phyloP scores from a whole-genome alignment of 2,888 invertebrate genomes.

The Oscheius sp. region DNA sequence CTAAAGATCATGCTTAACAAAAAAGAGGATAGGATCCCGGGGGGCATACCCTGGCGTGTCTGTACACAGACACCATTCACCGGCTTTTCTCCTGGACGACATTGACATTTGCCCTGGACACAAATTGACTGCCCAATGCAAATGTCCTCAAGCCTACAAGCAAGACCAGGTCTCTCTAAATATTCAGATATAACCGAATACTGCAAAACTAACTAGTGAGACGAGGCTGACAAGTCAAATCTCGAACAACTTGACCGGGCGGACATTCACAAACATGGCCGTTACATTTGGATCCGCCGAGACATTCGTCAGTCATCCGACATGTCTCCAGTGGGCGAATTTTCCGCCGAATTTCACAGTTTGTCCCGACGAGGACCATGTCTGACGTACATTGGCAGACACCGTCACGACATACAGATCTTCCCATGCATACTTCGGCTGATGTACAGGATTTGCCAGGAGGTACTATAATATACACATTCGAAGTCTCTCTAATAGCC shows the following conservation, averaged over 20 bases:
- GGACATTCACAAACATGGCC: slow-evolving; percentile 53
- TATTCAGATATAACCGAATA: background rate
- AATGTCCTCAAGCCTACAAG: slow-evolving; percentile 54
- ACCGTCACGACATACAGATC: slow-evolving; percentile 65
- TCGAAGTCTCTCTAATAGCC: background rate
- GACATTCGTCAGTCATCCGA: slow-evolving; percentile 42
- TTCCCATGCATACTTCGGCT: slow-evolving; percentile 54
- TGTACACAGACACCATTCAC: slow-evolving; percentile 23
- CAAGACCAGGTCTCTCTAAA: slow-evolving; percentile 55
- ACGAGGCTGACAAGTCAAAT: slow-evolving; percentile 32
- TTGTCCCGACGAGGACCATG: slow-evolving; percentile 37
- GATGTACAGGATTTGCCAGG: slow-evolving; percentile 56
- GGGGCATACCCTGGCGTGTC: slow-evolving; percentile 30
- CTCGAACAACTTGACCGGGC: slow-evolving; percentile 25
- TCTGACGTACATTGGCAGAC: slow-evolving; percentile 52
- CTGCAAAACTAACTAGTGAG: slow-evolving; percentile 15
- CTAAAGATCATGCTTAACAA: background rate
- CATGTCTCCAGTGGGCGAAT: slow-evolving; percentile 31
- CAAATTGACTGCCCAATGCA: slow-evolving; percentile 67
- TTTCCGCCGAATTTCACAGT: slow-evolving; percentile 44
- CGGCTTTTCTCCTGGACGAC: slow-evolving; percentile 43
- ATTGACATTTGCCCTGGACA: slow-evolving; percentile 65
- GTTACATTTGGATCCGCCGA: slow-evolving; percentile 53
- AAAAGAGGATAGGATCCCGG: no score
- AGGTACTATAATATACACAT: slow-evolving; percentile 42